Conservation (phyloP, 2,113 vertebrate species). For the Triplophysa tibetana region DNA sequence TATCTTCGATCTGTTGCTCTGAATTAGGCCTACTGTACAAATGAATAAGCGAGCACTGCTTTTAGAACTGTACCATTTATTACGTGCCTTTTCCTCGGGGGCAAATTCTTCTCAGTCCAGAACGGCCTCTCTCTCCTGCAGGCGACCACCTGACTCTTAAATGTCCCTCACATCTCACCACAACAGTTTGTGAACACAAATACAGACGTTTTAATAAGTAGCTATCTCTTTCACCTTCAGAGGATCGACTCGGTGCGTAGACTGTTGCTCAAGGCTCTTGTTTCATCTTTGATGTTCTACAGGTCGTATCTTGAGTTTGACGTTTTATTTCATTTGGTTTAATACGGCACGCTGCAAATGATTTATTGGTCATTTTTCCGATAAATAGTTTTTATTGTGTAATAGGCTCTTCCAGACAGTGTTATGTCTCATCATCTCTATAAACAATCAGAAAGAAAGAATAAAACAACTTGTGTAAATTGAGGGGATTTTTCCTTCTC, state of each 20-base stretch:
- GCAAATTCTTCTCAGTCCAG: constrained; percentile 65
- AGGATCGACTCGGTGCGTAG: neutral
- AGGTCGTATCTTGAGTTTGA: neutral
- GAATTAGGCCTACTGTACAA: too few species aligned
- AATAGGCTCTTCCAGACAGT: constrained; percentile 33
- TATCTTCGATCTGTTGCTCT: too few species aligned
- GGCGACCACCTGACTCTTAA: neutral
- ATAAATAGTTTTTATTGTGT: constrained; percentile 16
- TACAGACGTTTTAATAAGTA: neutral
- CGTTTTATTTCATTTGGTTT: constrained; percentile 32
- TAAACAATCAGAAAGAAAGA: constrained; percentile 39
- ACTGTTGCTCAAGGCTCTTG: neutral
- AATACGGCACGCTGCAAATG: constrained; percentile 5
- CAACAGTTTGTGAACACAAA: neutral
- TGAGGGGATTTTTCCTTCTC: constrained; percentile 42
- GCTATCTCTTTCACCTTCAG: neutral
- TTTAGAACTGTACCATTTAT: neutral
- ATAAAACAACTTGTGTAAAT: constrained; percentile 45
- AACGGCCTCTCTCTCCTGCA: constrained; percentile 55
- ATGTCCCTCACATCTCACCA: constrained; percentile 13
- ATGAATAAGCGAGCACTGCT: neutral
- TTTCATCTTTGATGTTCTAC: constrained; percentile 11
- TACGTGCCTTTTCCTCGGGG: constrained; percentile 62
- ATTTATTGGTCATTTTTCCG: constrained; percentile 1
- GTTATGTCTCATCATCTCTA: constrained; percentile 31